These are phyloP conservation scores for Phyllopteryx taeniolatus DNA, from an alignment of 2,113 vertebrate species.

Conservation along the genomic window DNA sequence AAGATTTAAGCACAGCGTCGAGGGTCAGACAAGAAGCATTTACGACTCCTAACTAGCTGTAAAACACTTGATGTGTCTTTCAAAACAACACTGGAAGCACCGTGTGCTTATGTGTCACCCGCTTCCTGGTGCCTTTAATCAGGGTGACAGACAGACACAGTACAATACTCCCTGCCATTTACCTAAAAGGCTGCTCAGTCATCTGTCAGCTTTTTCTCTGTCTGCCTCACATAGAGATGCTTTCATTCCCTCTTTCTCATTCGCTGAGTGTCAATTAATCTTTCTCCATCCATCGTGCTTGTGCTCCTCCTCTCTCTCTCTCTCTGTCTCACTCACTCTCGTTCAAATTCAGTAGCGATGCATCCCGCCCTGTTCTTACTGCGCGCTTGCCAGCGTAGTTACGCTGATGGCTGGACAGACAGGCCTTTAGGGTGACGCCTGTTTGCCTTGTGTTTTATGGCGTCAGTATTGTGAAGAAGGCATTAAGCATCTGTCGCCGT, in stretches of 20 bases:
- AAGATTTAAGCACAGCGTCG: not conserved
- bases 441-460: constrained; percentile 70
- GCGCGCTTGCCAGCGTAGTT: constrained; percentile 56
- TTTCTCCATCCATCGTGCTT: constrained; percentile 39
- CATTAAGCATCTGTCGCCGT: constrained; percentile 67
- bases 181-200: constrained; percentile 55
- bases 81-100: not conserved
- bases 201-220: constrained; percentile 31
- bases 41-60: constrained; percentile 2
- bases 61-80: constrained; percentile 11
- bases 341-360: constrained; percentile 21
- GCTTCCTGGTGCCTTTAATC: constrained; percentile 35
- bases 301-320: not conserved
- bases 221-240: constrained; percentile 29
- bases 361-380: constrained; percentile 28
- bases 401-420: constrained; percentile 66
- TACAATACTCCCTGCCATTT: constrained; percentile 42
- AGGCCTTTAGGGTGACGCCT: constrained; percentile 61
- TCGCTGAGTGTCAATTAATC: constrained; percentile 59
- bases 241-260: constrained; percentile 45
- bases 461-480: constrained; percentile 62
- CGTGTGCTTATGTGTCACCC: constrained; percentile 24
- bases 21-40: constrained; percentile 8
- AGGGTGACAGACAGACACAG: constrained; percentile 46
- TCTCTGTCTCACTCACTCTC: constrained; percentile 9